A percentile compares a stretch with the other conserved stretches of the same genome.
Conservation (phyloP, 2,113 vertebrate genomes). For the Brachypodius melanocephalos region DNA sequence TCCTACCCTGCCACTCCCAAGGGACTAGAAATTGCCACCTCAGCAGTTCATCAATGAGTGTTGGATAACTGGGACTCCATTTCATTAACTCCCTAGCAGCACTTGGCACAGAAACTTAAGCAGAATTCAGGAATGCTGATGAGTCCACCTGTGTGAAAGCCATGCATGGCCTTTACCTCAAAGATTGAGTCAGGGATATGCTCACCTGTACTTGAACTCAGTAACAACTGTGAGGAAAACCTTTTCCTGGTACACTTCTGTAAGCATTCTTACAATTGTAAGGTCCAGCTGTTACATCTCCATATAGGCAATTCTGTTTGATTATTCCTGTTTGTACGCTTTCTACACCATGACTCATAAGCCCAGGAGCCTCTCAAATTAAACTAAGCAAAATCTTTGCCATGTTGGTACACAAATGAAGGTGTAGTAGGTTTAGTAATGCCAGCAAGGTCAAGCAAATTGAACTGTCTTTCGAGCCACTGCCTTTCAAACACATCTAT, state of each 20-base stretch:
- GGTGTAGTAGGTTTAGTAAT: background rate
- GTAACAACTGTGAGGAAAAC: background rate
- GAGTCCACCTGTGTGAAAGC: background rate
- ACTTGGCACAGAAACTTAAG: background rate
- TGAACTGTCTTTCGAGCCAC: background rate
- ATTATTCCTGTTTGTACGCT: background rate
- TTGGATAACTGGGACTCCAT: background rate
- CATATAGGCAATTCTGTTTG: background rate
- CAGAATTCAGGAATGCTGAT: background rate
- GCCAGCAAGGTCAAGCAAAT: background rate
- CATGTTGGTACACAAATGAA: background rate
- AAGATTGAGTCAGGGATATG: background rate
- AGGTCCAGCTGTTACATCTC: background rate
- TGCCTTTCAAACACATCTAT: background rate
- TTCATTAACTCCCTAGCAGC: background rate
- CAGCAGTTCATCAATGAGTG: background rate
- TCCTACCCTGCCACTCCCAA: background rate
- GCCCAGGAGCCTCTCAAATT: background rate
- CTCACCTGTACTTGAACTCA: background rate
- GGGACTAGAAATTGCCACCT: background rate
- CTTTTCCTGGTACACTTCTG: background rate
- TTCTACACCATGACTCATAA: background rate
- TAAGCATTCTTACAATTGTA: background rate
- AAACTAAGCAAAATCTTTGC: background rate
- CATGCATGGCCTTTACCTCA: background rate